Evolutionary conservation across 2,888 invertebrate genomes (phyloP).

Genomic region (Drosophila melanosoma): DNA sequence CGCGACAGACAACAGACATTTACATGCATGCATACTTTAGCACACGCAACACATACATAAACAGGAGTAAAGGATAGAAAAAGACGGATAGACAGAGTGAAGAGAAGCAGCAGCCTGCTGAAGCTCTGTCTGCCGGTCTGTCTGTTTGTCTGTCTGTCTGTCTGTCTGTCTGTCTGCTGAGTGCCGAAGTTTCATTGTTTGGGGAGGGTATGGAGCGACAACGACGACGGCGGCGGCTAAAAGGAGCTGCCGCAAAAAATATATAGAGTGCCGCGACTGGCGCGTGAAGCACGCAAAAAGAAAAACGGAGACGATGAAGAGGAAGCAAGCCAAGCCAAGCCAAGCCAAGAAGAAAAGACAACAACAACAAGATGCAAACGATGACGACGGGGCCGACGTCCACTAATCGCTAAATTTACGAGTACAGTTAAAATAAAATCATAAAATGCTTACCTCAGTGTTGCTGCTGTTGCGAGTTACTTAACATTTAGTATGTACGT

Average conservation of each 20-base stretch:
- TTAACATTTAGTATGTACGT: slow-evolving; percentile 22
- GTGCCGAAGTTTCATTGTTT: slow-evolving; percentile 67
- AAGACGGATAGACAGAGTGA: slow-evolving; percentile 9
- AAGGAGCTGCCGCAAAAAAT: slow-evolving; percentile 66
- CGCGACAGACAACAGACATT: slow-evolving; percentile 44
- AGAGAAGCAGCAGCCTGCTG: slow-evolving; percentile 24
- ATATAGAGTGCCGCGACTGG: slow-evolving; percentile 67
- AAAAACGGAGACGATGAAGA: slow-evolving; percentile 31
- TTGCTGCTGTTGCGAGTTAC: slow-evolving; percentile 42
- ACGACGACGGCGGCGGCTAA: slow-evolving; percentile 48
- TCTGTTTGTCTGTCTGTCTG: slow-evolving; percentile 46
- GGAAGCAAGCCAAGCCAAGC: slow-evolving; percentile 25
- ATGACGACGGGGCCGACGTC: slow-evolving; percentile 30
- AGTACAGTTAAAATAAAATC: slow-evolving; percentile 80
- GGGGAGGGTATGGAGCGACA: slow-evolving; percentile 54
- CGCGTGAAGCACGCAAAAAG: slow-evolving; percentile 73
- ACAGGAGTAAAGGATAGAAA: slow-evolving; percentile 5
- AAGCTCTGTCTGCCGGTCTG: slow-evolving; percentile 27
- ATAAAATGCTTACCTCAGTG: slow-evolving; percentile 63
- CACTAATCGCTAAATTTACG: slow-evolving; percentile 81
- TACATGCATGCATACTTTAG: slow-evolving; percentile 16
- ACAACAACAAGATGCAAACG: slow-evolving; percentile 25
- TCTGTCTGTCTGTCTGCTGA: slow-evolving; percentile 53
- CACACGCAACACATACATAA: slow-evolving; percentile 8
- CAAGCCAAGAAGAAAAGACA: slow-evolving; percentile 40